These are phyloP conservation scores for Pasiphila rectangulata DNA, from an alignment of 2,888 invertebrate genomes.

Conservation along the genomic window DNA sequence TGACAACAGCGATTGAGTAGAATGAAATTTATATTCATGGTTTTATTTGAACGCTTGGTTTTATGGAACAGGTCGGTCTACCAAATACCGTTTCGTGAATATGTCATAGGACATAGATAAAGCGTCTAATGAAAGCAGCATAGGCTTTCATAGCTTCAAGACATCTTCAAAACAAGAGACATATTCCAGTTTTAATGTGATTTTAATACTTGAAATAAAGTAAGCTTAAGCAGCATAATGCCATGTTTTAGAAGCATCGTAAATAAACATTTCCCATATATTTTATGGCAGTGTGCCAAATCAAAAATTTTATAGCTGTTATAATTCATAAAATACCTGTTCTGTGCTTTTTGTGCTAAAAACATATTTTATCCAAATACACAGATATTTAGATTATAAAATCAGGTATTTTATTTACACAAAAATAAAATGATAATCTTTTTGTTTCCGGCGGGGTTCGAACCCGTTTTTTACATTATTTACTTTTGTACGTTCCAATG, in stretches of 20 bases:
- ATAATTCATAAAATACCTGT: slow-evolving; percentile 16
- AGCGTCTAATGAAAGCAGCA: neutral
- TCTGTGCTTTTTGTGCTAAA: slow-evolving; percentile 1
- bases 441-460: too few species aligned
- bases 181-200: neutral
- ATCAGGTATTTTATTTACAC: too few species aligned
- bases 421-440: too few species aligned
- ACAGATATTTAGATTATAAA: neutral
- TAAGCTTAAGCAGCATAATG: slow-evolving; percentile 2
- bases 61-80: slow-evolving; percentile 16
- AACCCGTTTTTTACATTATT: too few species aligned
- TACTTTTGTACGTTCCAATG: too few species aligned
- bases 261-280: slow-evolving; percentile 18
- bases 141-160: neutral
- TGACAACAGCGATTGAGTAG: slow-evolving; percentile 21
- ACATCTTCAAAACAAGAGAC: neutral
- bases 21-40: slow-evolving; percentile 27
- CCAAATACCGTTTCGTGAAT: slow-evolving; percentile 8
- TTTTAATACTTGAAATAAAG: slow-evolving; percentile 13
- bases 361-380: neutral
- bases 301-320: slow-evolving; percentile 15
- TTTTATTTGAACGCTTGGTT: slow-evolving; percentile 20
- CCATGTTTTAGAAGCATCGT: slow-evolving; percentile 15
- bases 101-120: neutral
- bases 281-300: slow-evolving; percentile 20